Evolutionary conservation across 2,888 invertebrate genomes (phyloP).

Genomic region (Phrixothrix hirtus): DNA sequence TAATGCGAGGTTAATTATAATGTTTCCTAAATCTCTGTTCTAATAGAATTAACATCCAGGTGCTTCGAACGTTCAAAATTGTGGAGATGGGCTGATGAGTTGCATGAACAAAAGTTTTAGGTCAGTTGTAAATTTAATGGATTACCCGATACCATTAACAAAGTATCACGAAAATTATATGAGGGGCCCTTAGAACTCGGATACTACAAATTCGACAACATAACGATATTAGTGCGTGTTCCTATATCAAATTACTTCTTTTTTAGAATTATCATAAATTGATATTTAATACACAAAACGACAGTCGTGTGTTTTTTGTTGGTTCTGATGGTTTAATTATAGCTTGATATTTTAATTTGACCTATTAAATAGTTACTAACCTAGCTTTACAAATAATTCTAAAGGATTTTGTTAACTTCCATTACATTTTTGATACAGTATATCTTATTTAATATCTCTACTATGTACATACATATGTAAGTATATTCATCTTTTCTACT

Average conservation of each 20-base stretch:
- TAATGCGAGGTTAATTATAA: constrained; percentile 7
- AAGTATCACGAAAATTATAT: neutral
- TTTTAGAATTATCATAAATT: neutral
- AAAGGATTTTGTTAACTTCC: no score
- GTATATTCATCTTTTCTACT: neutral
- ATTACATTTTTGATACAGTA: no score
- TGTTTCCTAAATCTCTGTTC: neutral
- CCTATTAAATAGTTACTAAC: no score
- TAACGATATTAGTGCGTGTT: neutral
- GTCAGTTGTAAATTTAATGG: constrained; percentile 5
- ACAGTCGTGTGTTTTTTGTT: neutral
- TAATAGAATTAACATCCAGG: constrained; percentile 11
- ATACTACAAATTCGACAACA: neutral
- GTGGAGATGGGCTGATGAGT: constrained; percentile 3
- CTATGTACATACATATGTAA: neutral
- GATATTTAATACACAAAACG: neutral
- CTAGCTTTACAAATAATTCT: no score
- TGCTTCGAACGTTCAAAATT: constrained; percentile 6
- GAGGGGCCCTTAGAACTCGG: neutral
- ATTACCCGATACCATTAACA: constrained; percentile 7
- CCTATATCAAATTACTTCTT: neutral
- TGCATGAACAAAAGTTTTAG: constrained; percentile 5
- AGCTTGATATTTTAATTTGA: no score
- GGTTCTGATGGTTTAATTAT: neutral
- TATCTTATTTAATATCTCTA: neutral